Percentiles rank a stretch among this genome's conserved stretches.
Evolutionary conservation across 2,113 vertebrate genomes (phyloP).

Genomic region (Oncorhynchus mykiss): DNA sequence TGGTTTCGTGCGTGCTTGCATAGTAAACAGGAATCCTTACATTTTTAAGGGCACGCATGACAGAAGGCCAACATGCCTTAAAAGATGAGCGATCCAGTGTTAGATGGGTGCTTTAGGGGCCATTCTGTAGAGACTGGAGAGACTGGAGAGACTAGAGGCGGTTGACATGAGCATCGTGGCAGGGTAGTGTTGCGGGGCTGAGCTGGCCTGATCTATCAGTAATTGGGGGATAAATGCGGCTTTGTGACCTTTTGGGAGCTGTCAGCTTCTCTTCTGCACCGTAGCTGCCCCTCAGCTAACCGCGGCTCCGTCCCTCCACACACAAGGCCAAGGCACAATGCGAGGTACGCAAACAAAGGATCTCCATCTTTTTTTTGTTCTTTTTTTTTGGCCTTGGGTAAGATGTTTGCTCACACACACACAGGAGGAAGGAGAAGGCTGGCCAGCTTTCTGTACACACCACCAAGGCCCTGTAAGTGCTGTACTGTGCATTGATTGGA

Average conservation of each 20-base stretch:
- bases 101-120: neutral
- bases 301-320: neutral
- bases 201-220: slow-evolving; percentile 6
- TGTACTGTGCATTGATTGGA: no score
- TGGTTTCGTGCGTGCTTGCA: slow-evolving; percentile 68
- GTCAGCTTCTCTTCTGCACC: slow-evolving; percentile 37
- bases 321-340: slow-evolving; percentile 21
- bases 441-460: neutral
- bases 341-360: slow-evolving; percentile 27
- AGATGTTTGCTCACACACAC: slow-evolving; percentile 25
- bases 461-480: slow-evolving; percentile 22
- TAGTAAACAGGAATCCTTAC: slow-evolving; percentile 63
- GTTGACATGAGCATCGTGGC: neutral
- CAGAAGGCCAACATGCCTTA: slow-evolving; percentile 59
- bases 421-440: neutral
- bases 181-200: neutral
- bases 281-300: slow-evolving; percentile 38
- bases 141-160: neutral
- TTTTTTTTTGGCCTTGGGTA: slow-evolving; percentile 51
- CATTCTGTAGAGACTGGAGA: neutral
- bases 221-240: slow-evolving; percentile 40
- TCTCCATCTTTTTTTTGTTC: slow-evolving; percentile 25
- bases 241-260: slow-evolving; percentile 48
- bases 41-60: slow-evolving; percentile 58
- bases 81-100: no score